Conservation (phyloP, 2,888 invertebrate species). For the Conomelus anceps region DNA sequence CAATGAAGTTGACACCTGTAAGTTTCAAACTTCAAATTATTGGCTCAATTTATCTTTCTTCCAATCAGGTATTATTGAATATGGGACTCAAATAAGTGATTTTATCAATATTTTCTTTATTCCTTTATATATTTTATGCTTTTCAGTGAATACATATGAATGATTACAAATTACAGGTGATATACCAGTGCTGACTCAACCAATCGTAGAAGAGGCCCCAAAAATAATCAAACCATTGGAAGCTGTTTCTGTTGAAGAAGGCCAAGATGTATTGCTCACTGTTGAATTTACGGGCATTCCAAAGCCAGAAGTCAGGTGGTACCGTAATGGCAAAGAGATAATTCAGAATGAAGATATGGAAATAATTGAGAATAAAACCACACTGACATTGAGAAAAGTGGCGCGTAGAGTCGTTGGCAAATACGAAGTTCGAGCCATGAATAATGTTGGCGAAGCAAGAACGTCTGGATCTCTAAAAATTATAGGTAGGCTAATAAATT, state of each 20-base stretch:
- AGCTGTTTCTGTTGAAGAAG: slow-evolving; percentile 63
- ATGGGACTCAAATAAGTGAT: too few species aligned
- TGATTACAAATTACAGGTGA: slow-evolving; percentile 32
- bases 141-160: neutral
- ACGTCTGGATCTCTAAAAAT: slow-evolving; percentile 78
- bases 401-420: slow-evolving; percentile 74
- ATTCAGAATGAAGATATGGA: slow-evolving; percentile 54
- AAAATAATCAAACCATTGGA: slow-evolving; percentile 71
- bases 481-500: slow-evolving; percentile 43
- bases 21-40: too few species aligned
- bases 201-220: slow-evolving; percentile 55
- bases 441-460: slow-evolving; percentile 67
- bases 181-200: slow-evolving; percentile 43
- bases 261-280: slow-evolving; percentile 59
- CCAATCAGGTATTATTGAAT: too few species aligned
- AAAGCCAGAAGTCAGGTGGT: slow-evolving; percentile 68
- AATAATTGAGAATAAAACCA: slow-evolving; percentile 58
- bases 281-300: slow-evolving; percentile 67
- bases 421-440: slow-evolving; percentile 78
- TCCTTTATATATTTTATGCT: too few species aligned
- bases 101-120: too few species aligned
- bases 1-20: too few species aligned
- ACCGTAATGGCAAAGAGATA: slow-evolving; percentile 72
- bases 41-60: too few species aligned
- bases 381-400: slow-evolving; percentile 57